These are phyloP conservation scores for Rhea pennata DNA, from an alignment of 2,113 vertebrate species.

Conservation along the genomic window DNA sequence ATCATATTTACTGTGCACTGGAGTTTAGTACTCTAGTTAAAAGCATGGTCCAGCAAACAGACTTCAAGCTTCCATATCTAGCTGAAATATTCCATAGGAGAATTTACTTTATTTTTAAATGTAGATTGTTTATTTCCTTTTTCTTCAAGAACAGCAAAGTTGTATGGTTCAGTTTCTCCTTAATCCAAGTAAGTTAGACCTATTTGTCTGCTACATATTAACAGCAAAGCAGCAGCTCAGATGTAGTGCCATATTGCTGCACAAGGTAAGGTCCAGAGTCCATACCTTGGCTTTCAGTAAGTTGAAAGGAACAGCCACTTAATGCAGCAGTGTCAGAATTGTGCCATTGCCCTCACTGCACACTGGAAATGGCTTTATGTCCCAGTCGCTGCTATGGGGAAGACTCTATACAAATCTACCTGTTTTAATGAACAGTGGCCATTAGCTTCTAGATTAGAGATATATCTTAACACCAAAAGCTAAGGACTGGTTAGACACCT, in stretches of 20 bases:
- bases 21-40: constrained; percentile 14
- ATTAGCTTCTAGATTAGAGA: neutral
- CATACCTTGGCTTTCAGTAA: neutral
- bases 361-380: neutral
- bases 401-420: neutral
- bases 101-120: neutral
- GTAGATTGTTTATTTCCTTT: neutral
- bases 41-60: neutral
- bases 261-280: neutral
- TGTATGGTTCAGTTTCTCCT: neutral
- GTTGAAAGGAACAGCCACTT: neutral
- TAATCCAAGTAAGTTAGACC: neutral
- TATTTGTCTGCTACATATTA: neutral
- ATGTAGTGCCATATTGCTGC: neutral
- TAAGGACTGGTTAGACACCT: neutral
- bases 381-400: neutral
- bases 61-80: neutral
- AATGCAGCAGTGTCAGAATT: neutral
- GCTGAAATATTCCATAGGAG: neutral
- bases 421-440: neutral
- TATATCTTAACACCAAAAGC: neutral
- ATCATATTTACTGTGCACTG: constrained; percentile 17
- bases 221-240: neutral
- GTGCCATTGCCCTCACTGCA: neutral
- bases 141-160: neutral